Conservation (phyloP, 2,113 vertebrate species). For the Aspidoscelis tigris region DNA sequence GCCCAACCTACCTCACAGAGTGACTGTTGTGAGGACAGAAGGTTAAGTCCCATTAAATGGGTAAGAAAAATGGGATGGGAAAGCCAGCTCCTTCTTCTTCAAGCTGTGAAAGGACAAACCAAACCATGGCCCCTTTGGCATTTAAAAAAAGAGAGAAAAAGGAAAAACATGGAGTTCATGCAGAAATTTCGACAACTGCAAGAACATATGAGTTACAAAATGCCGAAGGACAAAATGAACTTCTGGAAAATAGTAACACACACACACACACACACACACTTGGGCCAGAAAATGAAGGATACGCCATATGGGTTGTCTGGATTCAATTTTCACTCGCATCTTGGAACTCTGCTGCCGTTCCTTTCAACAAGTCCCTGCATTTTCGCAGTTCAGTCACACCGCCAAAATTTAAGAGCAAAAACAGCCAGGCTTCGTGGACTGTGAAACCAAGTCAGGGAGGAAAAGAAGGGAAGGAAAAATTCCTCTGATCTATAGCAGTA, state of each 20-base stretch:
- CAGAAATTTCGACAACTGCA: neutral
- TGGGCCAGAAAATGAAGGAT: fast-evolving
- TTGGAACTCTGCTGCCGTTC: slow-evolving; percentile 35
- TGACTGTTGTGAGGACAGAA: no score
- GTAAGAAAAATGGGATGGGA: no score
- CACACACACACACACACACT: neutral
- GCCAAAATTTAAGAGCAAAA: neutral
- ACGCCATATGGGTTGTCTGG: slow-evolving; percentile 21
- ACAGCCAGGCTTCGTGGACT: no score
- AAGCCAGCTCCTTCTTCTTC: no score
- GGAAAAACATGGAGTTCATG: neutral
- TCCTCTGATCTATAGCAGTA: neutral
- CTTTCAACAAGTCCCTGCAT: slow-evolving; percentile 1
- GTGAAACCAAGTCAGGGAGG: neutral
- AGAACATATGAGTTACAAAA: neutral
- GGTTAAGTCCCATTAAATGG: no score
- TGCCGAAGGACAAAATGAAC: neutral
- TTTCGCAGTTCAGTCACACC: neutral
- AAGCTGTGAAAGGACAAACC: no score
- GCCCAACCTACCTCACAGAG: no score
- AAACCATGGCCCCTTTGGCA: no score
- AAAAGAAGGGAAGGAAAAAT: neutral
- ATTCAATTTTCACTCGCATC: neutral
- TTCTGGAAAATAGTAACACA: no score
- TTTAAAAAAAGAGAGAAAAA: no score